Evolutionary conservation across 2,113 vertebrate species (phyloP).

Genomic region (Tursiops truncatus): DNA sequence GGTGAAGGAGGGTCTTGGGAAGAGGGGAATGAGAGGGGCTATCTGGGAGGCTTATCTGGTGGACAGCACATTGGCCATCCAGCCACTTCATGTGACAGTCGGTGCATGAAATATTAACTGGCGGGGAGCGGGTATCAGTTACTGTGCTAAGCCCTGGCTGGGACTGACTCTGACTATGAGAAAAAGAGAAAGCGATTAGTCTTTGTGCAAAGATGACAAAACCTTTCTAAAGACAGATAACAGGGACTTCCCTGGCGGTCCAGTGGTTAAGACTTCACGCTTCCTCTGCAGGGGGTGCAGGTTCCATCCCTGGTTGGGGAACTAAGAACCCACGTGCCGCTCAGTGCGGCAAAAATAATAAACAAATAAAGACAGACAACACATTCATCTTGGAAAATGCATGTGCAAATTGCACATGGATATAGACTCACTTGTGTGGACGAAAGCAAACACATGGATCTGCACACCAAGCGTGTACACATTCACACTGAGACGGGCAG

Average conservation of each 20-base stretch:
- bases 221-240: not conserved
- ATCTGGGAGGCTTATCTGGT: not conserved
- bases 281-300: no score
- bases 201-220: not conserved
- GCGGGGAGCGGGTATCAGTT: no score
- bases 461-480: not conserved
- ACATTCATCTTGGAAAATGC: not conserved
- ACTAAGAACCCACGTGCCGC: no score
- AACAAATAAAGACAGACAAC: not conserved
- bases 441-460: not conserved
- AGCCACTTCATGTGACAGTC: not conserved
- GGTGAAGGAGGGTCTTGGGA: not conserved
- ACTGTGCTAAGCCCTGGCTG: not conserved
- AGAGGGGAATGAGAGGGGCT: rapidly evolving
- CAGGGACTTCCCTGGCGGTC: no score
- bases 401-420: not conserved
- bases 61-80: not conserved
- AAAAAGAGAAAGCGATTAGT: not conserved
- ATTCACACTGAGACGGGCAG: not conserved
- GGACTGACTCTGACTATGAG: not conserved
- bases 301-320: no score
- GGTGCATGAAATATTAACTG: not conserved
- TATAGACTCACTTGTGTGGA: not conserved
- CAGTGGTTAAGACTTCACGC: no score
- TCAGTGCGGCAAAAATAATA: no score